phyloP scores from a whole-genome alignment of 35 echinoderm and acorn worm genomes.

The Lytechinus variegatus region DNA sequence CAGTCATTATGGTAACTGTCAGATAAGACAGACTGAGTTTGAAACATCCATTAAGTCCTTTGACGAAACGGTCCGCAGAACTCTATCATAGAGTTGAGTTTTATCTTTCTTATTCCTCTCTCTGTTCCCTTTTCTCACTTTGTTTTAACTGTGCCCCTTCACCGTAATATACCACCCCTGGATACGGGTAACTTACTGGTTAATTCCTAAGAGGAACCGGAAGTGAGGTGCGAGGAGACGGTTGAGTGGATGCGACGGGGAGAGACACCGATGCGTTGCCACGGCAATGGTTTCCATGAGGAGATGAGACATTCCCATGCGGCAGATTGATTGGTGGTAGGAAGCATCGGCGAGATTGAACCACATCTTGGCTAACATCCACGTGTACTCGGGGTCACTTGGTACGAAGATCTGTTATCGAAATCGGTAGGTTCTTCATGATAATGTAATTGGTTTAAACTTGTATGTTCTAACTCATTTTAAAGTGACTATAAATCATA shows the following conservation, averaged over 20 bases:
- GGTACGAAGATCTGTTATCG: constrained; percentile 72
- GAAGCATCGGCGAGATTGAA: constrained; percentile 88
- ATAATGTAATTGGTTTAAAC: too few relatives aligned
- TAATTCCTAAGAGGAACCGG: constrained; percentile 76
- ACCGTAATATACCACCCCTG: too few relatives aligned
- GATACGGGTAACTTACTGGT: constrained; percentile 48
- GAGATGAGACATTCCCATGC: constrained; percentile 75
- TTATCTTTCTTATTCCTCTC: too few relatives aligned
- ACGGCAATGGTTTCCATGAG: constrained; percentile 72
- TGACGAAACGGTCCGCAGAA: too few relatives aligned
- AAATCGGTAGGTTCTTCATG: neutral
- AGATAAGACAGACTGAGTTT: too few relatives aligned
- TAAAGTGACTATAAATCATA: too few relatives aligned
- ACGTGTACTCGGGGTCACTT: constrained; percentile 75
- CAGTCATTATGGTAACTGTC: too few relatives aligned
- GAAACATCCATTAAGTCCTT: too few relatives aligned
- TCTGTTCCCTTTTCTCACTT: too few relatives aligned
- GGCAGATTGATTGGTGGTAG: constrained; percentile 71
- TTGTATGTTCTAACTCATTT: too few relatives aligned
- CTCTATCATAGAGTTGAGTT: too few relatives aligned
- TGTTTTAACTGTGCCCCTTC: too few relatives aligned
- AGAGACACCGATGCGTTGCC: constrained; percentile 72
- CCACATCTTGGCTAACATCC: constrained; percentile 94
- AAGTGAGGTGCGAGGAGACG: constrained; percentile 84
- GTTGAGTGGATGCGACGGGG: constrained; percentile 88